A percentile compares a stretch with the other conserved stretches of the same genome.
Conservation (phyloP, 2,113 vertebrate species). For the Butorides virescens region DNA sequence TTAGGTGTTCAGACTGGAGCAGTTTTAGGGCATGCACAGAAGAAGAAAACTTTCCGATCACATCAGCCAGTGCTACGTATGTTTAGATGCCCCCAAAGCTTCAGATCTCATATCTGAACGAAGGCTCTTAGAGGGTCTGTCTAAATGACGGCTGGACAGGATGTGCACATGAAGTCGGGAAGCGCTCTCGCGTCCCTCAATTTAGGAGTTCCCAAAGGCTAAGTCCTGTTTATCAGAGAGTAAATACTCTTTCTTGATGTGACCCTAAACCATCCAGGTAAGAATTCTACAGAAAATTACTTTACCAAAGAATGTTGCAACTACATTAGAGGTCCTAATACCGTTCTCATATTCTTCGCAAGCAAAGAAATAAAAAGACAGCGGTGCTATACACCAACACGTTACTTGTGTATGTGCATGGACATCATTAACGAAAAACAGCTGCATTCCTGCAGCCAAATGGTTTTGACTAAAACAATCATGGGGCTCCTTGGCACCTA, state of each 20-base stretch:
- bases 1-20: background rate
- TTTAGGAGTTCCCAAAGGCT: background rate
- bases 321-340: background rate
- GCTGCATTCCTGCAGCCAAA: constrained; percentile 1
- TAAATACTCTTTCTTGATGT: background rate
- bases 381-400: background rate
- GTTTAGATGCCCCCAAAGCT: background rate
- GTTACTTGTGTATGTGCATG: background rate
- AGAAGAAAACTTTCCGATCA: background rate
- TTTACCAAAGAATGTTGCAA: background rate
- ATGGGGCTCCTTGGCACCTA: constrained; percentile 16
- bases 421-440: constrained; percentile 17
- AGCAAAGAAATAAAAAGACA: background rate
- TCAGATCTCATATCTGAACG: background rate
- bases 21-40: background rate
- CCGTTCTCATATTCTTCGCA: background rate
- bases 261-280: background rate
- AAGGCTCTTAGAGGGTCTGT: background rate
- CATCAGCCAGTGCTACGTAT: background rate
- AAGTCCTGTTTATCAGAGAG: background rate
- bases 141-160: background rate
- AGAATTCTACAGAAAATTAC: background rate
- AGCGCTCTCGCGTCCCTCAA: accelerated
- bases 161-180: accelerated
- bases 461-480: constrained; percentile 28